Percentiles rank a stretch among this genome's conserved stretches.
Conservation (phyloP, 2,888 invertebrate genomes). For the Galerucella calmariensis region DNA sequence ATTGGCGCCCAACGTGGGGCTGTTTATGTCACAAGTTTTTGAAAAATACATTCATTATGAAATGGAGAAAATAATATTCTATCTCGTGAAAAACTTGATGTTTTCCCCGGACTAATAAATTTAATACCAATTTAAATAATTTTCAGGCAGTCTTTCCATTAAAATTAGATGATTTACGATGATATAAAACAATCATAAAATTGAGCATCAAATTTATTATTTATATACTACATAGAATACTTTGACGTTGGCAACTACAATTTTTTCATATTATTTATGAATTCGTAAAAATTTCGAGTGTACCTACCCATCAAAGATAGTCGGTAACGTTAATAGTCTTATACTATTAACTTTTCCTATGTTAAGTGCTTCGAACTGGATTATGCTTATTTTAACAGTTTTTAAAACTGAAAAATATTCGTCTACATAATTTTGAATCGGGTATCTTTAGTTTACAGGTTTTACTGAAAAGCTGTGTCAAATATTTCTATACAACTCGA, state of each 20-base stretch:
- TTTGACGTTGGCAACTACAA: not conserved
- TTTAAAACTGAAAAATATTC: not conserved
- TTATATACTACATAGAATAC: not conserved
- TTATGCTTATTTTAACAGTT: conserved; percentile 4
- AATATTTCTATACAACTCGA: too few relatives aligned
- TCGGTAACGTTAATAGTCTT: not conserved
- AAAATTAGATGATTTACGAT: not conserved
- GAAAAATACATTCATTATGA: too few relatives aligned
- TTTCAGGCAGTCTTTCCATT: not conserved
- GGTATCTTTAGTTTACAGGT: not conserved
- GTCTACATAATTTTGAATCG: not conserved
- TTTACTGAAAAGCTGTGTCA: not conserved
- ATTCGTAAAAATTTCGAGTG: not conserved
- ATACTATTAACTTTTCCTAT: not conserved
- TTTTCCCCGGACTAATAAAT: not conserved
- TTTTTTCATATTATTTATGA: not conserved
- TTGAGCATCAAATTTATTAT: not conserved
- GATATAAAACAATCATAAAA: not conserved
- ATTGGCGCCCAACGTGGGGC: too few relatives aligned
- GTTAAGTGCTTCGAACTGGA: not conserved
- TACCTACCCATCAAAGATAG: not conserved
- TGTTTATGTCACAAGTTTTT: too few relatives aligned
- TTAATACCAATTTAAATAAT: not conserved
- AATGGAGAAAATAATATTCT: too few relatives aligned
- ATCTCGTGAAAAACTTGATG: too few relatives aligned